Base-by-base conservation (phyloP, 92 coral and sea anemone genomes). In the Micromussa lordhowensis region DNA sequence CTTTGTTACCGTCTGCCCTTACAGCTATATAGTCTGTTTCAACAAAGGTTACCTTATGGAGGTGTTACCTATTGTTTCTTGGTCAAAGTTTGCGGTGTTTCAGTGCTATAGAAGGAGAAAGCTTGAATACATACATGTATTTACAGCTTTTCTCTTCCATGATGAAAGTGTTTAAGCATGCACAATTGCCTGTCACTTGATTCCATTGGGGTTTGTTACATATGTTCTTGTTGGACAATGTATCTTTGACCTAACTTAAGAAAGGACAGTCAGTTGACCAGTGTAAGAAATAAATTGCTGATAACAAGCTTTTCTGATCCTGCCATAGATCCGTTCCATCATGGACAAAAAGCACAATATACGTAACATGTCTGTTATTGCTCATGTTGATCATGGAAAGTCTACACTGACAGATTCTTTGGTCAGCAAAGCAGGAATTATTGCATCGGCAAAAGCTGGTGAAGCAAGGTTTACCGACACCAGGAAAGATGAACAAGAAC, bases 341-440 rank as follows among this genome's bases (percentile, higher is more conserved):
- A 97, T 97, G 99, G 99, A 97, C 80, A 97, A 96, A 74, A 97
- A 97, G 86, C 89, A 93, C 40, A 97, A 97, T 84, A 97, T 97
- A 90, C 91, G 99, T 28, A 97, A 97, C 87, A 97, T 97, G 99
- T 97, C 99, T 32, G 99, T 97, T 57, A 97, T 97, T 92, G 99
- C 99, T 64, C 99, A 97, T 90, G 99, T 97, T 76, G 99, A 97
- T 75, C 99, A 97, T 90, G 99, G 99, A 40, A 97, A 97, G 88
- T 97, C 99, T 15, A 97, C 99, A 2, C 91, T 97, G 54, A 97
- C 99, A 2, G 99, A 97, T 81, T 97, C 99, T 30, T 87, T 97
- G 77, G 99, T 97, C 57, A 94, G 98, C 77, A 97, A 97, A 84
- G 99, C 99, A 44, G 99, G 99, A 31, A 97, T 97, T 84, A 97